Base-by-base conservation (phyloP, 1,140 invertebrate species). In the Drosophila biarmipes region DNA sequence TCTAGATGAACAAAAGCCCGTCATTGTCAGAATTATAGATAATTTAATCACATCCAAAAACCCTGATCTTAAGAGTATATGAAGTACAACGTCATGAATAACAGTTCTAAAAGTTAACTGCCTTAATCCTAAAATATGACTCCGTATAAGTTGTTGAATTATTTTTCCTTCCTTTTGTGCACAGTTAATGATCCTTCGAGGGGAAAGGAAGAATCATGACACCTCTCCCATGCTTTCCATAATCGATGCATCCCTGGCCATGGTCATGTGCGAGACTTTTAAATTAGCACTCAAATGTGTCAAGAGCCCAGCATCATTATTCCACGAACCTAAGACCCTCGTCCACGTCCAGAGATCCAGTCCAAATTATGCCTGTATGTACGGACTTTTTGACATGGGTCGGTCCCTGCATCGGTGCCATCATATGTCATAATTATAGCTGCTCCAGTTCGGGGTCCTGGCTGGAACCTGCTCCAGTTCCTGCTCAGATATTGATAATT, bases 361-460 rank as follows among this genome's bases (percentile, higher is more conserved):
- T 51, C 45, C 58, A 79, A 79, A 79, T 79, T 84, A 78, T 81
- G 55, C 55, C 67, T 56, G 43, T 59, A 52, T 48, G 67, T 71
- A 24, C 21, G 54, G 21, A 58, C 71, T 59, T 68, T 78, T 89
- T 87, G 84, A 87, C 67, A 89, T 73, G 84, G 84, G 84, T 87
- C 56, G 54, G 34, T 40, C 49, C 43, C 21, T 17, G 31, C 48
- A 21, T 38, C 61, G 34, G 61, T 67, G 73, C 64, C 71, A 52
- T 82, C 82, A 87, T 63, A 78, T 87, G 84, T 87, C 84, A 87
- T 87, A 87, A 87, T 87, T 87, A 87, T 82, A 82, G 78, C 78
- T 80, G 58, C 67, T 53, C 61, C 71, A 71, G 59, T 46, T 54
- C 31, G 52, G 17, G 24, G 42, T 75, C 54, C 61, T 27, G 62